Conservation (phyloP, 2,797 vertebrate genomes). For the Craterocephalus amniculus region DNA sequence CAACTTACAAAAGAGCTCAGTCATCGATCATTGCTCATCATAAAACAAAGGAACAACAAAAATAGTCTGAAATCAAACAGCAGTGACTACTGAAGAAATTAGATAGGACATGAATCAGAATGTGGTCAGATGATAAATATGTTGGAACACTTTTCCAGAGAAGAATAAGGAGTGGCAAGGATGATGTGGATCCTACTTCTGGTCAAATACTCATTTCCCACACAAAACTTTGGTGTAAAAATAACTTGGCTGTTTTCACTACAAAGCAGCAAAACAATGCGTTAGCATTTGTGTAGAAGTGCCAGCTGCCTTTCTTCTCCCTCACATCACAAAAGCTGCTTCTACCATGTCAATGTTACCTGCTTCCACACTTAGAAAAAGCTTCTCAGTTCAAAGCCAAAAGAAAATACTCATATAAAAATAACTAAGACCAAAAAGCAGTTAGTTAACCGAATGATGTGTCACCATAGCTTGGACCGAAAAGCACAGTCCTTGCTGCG, state of each 20-base stretch:
- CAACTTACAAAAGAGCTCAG: constrained; percentile 42
- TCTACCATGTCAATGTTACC: constrained; percentile 15
- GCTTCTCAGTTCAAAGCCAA: constrained; percentile 18
- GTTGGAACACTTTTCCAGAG: constrained; percentile 32
- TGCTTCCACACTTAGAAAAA: constrained; percentile 13
- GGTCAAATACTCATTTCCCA: constrained; percentile 25
- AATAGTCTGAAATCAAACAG: constrained; percentile 25
- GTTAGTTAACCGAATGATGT: constrained; percentile 36
- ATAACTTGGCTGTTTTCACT: constrained; percentile 30
- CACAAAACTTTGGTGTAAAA: constrained; percentile 35
- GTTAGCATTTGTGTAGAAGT: constrained; percentile 12
- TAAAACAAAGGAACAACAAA: not conserved
- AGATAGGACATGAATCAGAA: constrained; percentile 57
- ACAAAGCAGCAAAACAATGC: constrained; percentile 5
- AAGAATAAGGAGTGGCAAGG: constrained; percentile 57
- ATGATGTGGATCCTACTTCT: constrained; percentile 39
- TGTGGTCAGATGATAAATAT: constrained; percentile 61
- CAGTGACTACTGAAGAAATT: constrained; percentile 48
- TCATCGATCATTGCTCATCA: constrained; percentile 44
- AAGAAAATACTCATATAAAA: constrained; percentile 3
- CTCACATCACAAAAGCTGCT: constrained; percentile 5
- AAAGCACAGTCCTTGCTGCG: constrained; percentile 72
- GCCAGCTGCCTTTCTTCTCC: not conserved
- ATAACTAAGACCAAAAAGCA: constrained; percentile 18
- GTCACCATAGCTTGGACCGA: constrained; percentile 33